These are phyloP conservation scores for Sebastiscus tertius DNA, from an alignment of 2,797 vertebrate species.

Conservation along the genomic window DNA sequence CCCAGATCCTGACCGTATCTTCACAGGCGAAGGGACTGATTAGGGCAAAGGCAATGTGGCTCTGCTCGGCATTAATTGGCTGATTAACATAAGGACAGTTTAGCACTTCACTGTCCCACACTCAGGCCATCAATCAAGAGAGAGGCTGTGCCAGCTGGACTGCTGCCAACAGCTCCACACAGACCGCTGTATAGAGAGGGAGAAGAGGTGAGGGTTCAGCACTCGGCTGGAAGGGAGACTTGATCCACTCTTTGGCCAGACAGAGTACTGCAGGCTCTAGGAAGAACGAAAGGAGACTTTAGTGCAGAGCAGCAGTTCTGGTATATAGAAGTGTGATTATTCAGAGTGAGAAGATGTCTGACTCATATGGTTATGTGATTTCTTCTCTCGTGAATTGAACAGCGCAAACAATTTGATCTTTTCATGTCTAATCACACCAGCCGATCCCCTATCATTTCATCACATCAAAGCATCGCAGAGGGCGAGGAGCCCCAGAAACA, in stretches of 20 bases:
- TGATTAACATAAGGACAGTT: slow-evolving; percentile 84
- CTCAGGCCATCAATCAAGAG: slow-evolving; percentile 78
- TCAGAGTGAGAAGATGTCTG: not conserved
- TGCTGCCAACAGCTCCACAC: slow-evolving; percentile 64
- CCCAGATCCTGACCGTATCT: slow-evolving; percentile 44
- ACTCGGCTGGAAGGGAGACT: slow-evolving; percentile 47
- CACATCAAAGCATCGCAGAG: slow-evolving; percentile 45
- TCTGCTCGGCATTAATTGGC: slow-evolving; percentile 81
- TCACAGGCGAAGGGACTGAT: slow-evolving; percentile 69
- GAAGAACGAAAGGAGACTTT: not conserved
- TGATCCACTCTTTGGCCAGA: slow-evolving; percentile 55
- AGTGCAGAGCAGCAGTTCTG: slow-evolving; percentile 1
- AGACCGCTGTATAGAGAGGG: slow-evolving; percentile 51
- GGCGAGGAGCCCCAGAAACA: slow-evolving; percentile 27
- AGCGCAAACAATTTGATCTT: not conserved
- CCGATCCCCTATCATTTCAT: slow-evolving; percentile 39
- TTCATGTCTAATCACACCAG: slow-evolving; percentile 28
- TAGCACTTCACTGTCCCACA: slow-evolving; percentile 79
- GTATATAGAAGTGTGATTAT: not conserved
- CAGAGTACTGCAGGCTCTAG: slow-evolving; percentile 40
- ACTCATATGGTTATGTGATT: not conserved
- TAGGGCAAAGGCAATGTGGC: slow-evolving; percentile 71
- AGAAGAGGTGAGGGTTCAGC: slow-evolving; percentile 46
- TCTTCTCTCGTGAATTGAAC: not conserved
- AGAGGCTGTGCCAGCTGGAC: slow-evolving; percentile 75